Evolutionary conservation across 2,888 invertebrate species (phyloP).

Genomic region (Zaprionus obscuricornis): DNA sequence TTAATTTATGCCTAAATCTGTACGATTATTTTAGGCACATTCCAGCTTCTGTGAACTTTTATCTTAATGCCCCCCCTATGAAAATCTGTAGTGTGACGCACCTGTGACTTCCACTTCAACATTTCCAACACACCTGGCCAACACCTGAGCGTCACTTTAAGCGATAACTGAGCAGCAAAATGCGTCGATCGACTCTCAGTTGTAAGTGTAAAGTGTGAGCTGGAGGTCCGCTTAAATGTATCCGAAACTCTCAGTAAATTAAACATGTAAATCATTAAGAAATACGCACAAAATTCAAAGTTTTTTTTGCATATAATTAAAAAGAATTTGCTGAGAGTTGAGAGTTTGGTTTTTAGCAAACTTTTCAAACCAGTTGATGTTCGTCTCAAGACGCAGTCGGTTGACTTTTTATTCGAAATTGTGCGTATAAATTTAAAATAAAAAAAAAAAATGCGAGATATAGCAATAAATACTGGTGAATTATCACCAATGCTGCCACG

Average conservation of each 20-base stretch:
- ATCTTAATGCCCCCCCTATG: slow-evolving; percentile 34
- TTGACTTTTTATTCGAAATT: slow-evolving; percentile 38
- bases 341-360: slow-evolving; percentile 38
- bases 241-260: slow-evolving; percentile 36
- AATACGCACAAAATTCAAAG: slow-evolving; percentile 36
- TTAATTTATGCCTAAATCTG: no score
- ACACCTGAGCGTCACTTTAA: slow-evolving; percentile 34
- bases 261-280: slow-evolving; percentile 41
- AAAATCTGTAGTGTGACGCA: slow-evolving; percentile 33
- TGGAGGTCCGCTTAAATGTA: slow-evolving; percentile 26
- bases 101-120: slow-evolving; percentile 28
- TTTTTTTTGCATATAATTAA: slow-evolving; percentile 57
- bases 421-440: background rate
- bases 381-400: slow-evolving; percentile 50
- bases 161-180: no score
- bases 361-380: slow-evolving; percentile 62
- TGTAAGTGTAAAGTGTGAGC: slow-evolving; percentile 39
- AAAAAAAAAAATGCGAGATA: slow-evolving; percentile 39
- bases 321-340: no score
- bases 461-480: slow-evolving; percentile 36
- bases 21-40: slow-evolving; percentile 2
- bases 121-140: slow-evolving; percentile 5
- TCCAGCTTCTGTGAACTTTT: slow-evolving; percentile 38
- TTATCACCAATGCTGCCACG: slow-evolving; percentile 53
- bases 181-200: no score